Evolutionary conservation across 1,140 invertebrate genomes (phyloP).

Genomic region (Ylistrum balloti): DNA sequence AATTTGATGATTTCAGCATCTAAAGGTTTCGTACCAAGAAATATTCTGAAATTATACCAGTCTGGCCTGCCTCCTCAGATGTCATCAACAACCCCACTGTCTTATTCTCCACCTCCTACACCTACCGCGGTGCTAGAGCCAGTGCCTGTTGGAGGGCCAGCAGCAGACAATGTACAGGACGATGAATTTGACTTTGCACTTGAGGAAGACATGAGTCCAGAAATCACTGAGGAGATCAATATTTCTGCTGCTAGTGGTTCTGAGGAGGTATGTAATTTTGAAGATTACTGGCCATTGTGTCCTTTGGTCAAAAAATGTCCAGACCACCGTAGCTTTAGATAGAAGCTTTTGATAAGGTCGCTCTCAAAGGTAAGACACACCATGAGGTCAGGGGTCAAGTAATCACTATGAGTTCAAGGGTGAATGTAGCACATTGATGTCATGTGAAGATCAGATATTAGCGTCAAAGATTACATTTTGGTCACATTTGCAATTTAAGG

Average conservation of each 20-base stretch:
- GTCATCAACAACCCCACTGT: neutral
- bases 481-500: too few relatives aligned
- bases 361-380: too few relatives aligned
- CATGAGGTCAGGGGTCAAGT: too few relatives aligned
- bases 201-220: conserved; percentile 69
- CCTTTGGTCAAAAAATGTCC: too few relatives aligned
- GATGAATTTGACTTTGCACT: conserved; percentile 66
- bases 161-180: conserved; percentile 41
- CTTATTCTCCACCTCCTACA: neutral
- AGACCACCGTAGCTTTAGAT: too few relatives aligned
- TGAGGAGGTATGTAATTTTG: conserved; percentile 20
- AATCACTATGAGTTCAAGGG: too few relatives aligned
- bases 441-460: too few relatives aligned
- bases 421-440: too few relatives aligned
- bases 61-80: neutral
- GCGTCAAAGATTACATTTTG: too few relatives aligned
- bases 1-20: conserved; percentile 56
- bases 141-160: too few relatives aligned
- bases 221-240: conserved; percentile 51
- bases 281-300: too few relatives aligned
- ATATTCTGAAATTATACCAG: conserved; percentile 66
- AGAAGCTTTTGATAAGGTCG: too few relatives aligned
- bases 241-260: neutral
- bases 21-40: conserved; percentile 79
- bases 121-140: neutral